Evolutionary conservation across 2,113 vertebrate species (phyloP).

Genomic region (Alosa alosa): DNA sequence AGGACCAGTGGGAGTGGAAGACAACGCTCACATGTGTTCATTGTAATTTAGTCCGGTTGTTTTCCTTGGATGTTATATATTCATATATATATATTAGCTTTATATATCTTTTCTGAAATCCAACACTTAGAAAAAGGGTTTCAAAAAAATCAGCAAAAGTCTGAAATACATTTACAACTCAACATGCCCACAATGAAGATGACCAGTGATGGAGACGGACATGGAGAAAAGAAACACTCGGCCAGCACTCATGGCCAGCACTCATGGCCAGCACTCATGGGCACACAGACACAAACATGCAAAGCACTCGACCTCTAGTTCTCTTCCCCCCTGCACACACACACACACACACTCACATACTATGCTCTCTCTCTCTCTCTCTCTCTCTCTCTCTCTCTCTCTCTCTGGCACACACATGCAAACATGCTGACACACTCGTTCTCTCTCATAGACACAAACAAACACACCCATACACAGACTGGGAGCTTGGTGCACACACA

Average conservation of each 20-base stretch:
- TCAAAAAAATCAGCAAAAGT: constrained; percentile 42
- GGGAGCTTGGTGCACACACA: constrained; percentile 22
- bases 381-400: constrained; percentile 25
- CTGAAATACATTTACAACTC: constrained; percentile 47
- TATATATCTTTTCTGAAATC: constrained; percentile 20
- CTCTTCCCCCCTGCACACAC: constrained; percentile 28
- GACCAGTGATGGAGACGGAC: constrained; percentile 32
- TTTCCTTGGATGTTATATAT: constrained; percentile 35
- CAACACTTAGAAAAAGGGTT: constrained; percentile 2
- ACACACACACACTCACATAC: constrained; percentile 33
- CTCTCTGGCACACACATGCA: constrained; percentile 30
- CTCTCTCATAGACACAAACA: constrained; percentile 28
- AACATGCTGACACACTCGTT: constrained; percentile 33
- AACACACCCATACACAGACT: constrained; percentile 30
- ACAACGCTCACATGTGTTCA: constrained; percentile 46
- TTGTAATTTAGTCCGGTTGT: constrained; percentile 19
- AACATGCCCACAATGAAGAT: constrained; percentile 51
- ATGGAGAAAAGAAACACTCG: background rate
- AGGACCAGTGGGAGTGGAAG: constrained; percentile 59
- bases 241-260: constrained; percentile 27
- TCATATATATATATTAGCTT: background rate
- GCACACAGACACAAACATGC: constrained; percentile 30
- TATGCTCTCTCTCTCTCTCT: constrained; percentile 23
- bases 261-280: constrained; percentile 31
- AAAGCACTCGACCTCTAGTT: background rate